phyloP scores from a whole-genome alignment of 2,888 invertebrate species.

The Galerucella calmariensis region DNA sequence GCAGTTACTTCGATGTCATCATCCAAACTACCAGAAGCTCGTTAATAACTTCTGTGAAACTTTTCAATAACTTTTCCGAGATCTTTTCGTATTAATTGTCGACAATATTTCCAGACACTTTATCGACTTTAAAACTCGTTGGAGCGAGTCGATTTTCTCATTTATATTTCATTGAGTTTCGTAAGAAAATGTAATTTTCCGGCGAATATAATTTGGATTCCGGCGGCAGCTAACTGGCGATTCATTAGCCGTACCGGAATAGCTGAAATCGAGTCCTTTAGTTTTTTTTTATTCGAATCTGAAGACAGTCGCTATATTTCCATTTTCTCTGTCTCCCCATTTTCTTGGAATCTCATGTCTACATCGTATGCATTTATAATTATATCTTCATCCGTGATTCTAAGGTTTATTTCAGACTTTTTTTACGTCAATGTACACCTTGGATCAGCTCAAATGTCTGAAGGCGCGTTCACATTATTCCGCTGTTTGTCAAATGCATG shows the following conservation, averaged over 20 bases:
- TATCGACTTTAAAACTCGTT: conserved; percentile 16
- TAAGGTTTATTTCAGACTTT: too few species aligned
- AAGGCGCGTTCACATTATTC: too few species aligned
- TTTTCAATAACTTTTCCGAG: conserved; percentile 18
- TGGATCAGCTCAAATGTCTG: too few species aligned
- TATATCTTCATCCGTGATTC: too few species aligned
- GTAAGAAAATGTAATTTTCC: conserved; percentile 32
- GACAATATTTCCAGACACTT: conserved; percentile 26
- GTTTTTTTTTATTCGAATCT: neutral
- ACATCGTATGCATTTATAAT: too few species aligned
- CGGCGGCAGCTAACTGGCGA: conserved; percentile 22
- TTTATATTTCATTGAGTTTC: conserved; percentile 33
- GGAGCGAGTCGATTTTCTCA: conserved; percentile 26
- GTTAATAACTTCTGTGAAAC: conserved; percentile 15
- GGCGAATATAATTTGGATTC: conserved; percentile 28
- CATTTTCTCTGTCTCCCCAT: neutral
- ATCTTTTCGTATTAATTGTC: conserved; percentile 26
- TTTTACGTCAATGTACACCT: too few species aligned
- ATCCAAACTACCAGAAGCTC: neutral
- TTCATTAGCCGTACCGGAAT: conserved; percentile 25
- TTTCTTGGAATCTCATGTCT: neutral
- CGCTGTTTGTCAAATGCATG: too few species aligned
- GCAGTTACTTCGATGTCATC: conserved; percentile 1
- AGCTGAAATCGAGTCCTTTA: neutral
- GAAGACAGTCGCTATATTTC: neutral